Evolutionary conservation across 2,113 vertebrate genomes (phyloP).

Genomic region (Corynorhinus townsendii): DNA sequence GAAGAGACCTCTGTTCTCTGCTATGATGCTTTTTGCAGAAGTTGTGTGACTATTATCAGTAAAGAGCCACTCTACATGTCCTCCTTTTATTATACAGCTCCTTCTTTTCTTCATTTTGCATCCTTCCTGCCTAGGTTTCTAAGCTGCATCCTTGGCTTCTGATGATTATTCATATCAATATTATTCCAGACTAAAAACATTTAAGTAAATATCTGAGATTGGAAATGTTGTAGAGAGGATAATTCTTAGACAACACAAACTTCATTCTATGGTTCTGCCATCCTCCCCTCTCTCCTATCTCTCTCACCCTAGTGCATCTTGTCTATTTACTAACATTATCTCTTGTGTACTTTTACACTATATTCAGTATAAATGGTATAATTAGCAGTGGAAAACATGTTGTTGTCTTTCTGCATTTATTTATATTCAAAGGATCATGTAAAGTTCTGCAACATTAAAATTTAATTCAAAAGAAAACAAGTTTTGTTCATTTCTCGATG

Average conservation of each 20-base stretch:
- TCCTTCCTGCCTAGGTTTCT: not conserved
- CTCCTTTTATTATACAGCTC: not conserved
- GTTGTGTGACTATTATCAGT: not conserved
- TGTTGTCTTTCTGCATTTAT: conserved; percentile 80
- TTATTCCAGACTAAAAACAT: conserved; percentile 43
- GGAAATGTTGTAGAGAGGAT: conserved; percentile 42
- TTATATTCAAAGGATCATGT: conserved; percentile 81
- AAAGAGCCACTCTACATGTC: conserved; percentile 13
- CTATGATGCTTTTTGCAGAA: conserved; percentile 5
- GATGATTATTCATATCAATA: conserved; percentile 39
- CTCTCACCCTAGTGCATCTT: conserved; percentile 37
- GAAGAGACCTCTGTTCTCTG: not conserved
- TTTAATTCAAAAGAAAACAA: conserved; percentile 82
- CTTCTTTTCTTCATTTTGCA: not conserved
- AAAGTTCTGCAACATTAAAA: conserved; percentile 86
- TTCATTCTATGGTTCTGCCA: conserved; percentile 17
- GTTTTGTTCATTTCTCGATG: conserved; percentile 82
- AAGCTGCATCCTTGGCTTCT: conserved; percentile 26
- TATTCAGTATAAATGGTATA: conserved; percentile 78
- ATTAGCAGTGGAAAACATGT: conserved; percentile 83
- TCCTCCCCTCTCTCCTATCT: not conserved
- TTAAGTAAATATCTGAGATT: conserved; percentile 51
- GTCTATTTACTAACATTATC: conserved; percentile 69
- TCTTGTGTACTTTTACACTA: conserved; percentile 69
- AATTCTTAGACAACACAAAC: conserved; percentile 45